Percentiles rank a stretch among this genome's conserved stretches.
Conservation (phyloP, 2,888 invertebrate genomes). For the Ariolimax columbianus region DNA sequence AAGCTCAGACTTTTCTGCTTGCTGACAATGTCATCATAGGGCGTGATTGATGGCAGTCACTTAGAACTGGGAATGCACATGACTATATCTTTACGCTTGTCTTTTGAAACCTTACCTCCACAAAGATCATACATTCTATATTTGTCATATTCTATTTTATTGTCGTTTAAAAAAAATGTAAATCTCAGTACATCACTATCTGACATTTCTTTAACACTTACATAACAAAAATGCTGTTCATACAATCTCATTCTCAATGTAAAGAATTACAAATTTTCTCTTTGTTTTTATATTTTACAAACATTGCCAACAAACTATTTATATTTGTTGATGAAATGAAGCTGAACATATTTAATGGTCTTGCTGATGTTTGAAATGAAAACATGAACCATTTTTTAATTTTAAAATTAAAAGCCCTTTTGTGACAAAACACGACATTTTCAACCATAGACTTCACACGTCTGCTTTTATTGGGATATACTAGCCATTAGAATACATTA, state of each 20-base stretch:
- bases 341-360: no score
- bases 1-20: background rate
- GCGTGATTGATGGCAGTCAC: background rate
- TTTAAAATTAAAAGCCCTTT: no score
- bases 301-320: no score
- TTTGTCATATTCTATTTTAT: background rate
- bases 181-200: background rate
- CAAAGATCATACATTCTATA: slow-evolving; percentile 10
- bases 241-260: background rate
- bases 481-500: no score
- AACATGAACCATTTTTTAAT: no score
- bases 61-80: background rate
- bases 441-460: no score
- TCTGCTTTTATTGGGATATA: no score
- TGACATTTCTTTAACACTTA: background rate
- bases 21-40: no score
- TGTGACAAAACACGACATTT: no score
- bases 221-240: background rate
- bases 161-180: background rate
- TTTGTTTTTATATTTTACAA: background rate
- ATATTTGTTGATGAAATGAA: no score
- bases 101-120: background rate
- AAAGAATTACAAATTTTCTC: background rate
- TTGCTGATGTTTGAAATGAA: no score
- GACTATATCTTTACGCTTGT: background rate